phyloP scores from a whole-genome alignment of 2,113 vertebrate genomes.

The Cyprinodon variegatus region DNA sequence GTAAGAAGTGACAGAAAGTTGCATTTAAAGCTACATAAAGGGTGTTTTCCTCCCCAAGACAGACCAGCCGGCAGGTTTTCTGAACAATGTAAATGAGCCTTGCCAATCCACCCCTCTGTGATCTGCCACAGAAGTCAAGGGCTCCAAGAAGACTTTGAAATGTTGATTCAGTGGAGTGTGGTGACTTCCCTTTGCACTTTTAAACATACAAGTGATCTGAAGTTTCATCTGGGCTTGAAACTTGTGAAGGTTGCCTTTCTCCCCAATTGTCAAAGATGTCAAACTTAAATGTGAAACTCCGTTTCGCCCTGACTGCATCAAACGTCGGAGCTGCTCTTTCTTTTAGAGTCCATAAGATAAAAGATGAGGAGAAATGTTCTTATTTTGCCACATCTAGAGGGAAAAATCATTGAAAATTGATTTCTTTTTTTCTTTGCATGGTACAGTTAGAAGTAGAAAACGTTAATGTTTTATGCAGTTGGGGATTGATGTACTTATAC shows the following conservation, averaged over 20 bases:
- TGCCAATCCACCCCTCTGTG: constrained; percentile 80
- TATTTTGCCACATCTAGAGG: constrained; percentile 19
- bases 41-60: constrained; percentile 62
- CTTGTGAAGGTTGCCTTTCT: constrained; percentile 81
- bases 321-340: constrained; percentile 60
- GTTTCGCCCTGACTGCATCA: constrained; percentile 70
- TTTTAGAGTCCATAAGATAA: constrained; percentile 64
- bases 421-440: constrained; percentile 3
- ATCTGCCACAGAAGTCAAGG: constrained; percentile 80
- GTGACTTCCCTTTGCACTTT: constrained; percentile 78
- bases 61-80: constrained; percentile 69
- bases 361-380: constrained; percentile 46
- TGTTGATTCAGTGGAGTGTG: constrained; percentile 82
- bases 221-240: constrained; percentile 84
- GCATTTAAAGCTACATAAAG: constrained; percentile 63
- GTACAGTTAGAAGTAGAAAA: constrained; percentile 15
- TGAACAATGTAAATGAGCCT: constrained; percentile 84
- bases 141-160: constrained; percentile 84
- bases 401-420: constrained; percentile 6
- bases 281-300: constrained; percentile 79
- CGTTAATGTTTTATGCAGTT: constrained; percentile 48
- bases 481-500: neutral
- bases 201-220: constrained; percentile 83
- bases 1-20: constrained; percentile 73
- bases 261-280: constrained; percentile 82